Percentiles rank a stretch among this genome's conserved stretches.
These are phyloP conservation scores for Aphaenogaster floridana DNA, from an alignment of 1,140 invertebrate genomes.

Conservation along the genomic window DNA sequence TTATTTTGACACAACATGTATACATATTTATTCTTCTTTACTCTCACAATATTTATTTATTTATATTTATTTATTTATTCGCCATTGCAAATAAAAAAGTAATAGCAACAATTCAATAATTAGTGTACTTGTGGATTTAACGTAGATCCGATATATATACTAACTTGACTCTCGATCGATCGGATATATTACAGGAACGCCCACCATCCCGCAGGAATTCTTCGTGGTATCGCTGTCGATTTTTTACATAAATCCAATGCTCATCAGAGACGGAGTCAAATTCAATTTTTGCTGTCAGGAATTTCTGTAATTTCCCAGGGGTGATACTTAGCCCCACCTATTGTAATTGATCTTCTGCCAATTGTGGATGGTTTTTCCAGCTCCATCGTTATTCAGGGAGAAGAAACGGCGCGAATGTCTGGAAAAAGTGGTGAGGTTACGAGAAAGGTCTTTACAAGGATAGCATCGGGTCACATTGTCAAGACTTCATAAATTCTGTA, in stretches of 20 bases:
- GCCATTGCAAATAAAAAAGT: not conserved
- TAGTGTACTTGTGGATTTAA: slow-evolving; percentile 5
- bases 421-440: not conserved
- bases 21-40: not conserved
- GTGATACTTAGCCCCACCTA: not conserved
- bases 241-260: slow-evolving; percentile 42
- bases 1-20: slow-evolving; percentile 1
- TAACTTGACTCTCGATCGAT: not conserved
- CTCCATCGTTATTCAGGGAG: not conserved
- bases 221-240: slow-evolving; percentile 2
- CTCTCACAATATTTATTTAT: slow-evolving; percentile 1
- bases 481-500: slow-evolving; percentile 50
- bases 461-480: slow-evolving; percentile 46
- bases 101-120: not conserved
- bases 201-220: slow-evolving; percentile 5
- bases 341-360: slow-evolving; percentile 40
- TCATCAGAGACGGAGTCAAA: slow-evolving; percentile 22
- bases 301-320: slow-evolving; percentile 43
- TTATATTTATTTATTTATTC: slow-evolving; percentile 13
- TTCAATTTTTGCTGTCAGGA: slow-evolving; percentile 43
- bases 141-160: not conserved
- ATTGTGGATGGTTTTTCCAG: not conserved
- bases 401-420: not conserved
- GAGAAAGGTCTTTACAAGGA: slow-evolving; percentile 19
- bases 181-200: not conserved